Base-by-base conservation (phyloP, 1,140 invertebrate genomes). In the Zophobas morio region DNA sequence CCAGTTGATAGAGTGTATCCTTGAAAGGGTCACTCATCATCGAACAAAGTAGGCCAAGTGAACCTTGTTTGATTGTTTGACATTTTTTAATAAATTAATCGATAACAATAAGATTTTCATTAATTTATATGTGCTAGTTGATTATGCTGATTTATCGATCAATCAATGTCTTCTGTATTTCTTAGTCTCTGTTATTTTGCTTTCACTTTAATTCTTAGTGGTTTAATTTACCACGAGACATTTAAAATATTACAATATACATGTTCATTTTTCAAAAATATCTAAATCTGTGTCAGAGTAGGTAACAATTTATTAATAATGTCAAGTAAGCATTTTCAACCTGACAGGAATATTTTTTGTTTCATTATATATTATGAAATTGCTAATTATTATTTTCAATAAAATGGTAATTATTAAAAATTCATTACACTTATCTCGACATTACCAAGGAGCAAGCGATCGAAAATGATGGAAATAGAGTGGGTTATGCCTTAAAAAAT, bases 11-110 rank as follows among this genome's bases (percentile, higher is more conserved):
- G 20, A 20, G 20, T 20, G 20, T 20, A 73, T 40, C 71, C 71
- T 73, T 73, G 71, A 73, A 73, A 73, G 71, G 71, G 71, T 73
- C 71, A 73, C 49, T 6, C 39, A 73, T 73, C 71, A 51, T 37
- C 49, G 20, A 73, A 72, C 47, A 53, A 72, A 72, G 20, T 73
- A 73, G 71, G 71, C 71, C 71, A 73, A 56, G 51, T 32, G 20
- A 73, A 73, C 71, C 71, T 73, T 73, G 71, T 73, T 72, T 42
- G 60, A 66, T 66, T 66, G 39, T 66, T 66, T 66, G 20, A 47
- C n/a, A 66, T 66, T 60, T 66, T 66, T 66, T 42, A 40, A 46
- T 66, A 66, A 66, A 42, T 66, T 66, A n/a, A 66, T 2, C 20
- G n/a, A 66, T 40, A 20, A 66, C 60, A 66, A 66, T 66, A 40